phyloP scores from a whole-genome alignment of 2,113 vertebrate genomes.

The Daboia siamensis region DNA sequence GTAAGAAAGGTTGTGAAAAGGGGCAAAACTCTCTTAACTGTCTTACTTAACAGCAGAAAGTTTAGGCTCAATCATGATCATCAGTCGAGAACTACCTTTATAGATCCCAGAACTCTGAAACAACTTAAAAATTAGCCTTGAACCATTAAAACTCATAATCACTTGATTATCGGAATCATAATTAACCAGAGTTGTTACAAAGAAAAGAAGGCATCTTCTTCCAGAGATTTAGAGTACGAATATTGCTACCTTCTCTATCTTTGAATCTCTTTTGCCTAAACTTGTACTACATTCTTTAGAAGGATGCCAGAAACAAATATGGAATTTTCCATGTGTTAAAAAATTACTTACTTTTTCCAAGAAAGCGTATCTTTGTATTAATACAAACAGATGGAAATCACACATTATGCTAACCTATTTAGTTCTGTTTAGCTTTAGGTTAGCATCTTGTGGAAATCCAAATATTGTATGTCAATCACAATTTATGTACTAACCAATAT shows the following conservation, averaged over 20 bases:
- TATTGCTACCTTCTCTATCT: neutral
- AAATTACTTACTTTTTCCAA: neutral
- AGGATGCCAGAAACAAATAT: neutral
- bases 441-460: neutral
- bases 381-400: neutral
- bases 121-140: neutral
- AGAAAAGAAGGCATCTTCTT: neutral
- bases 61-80: neutral
- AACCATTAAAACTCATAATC: neutral
- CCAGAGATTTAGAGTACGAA: neutral
- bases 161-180: neutral
- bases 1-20: neutral
- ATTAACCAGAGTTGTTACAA: neutral
- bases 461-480: neutral
- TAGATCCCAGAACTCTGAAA: neutral
- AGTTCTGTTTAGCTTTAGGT: neutral
- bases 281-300: neutral
- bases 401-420: neutral
- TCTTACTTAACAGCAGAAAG: neutral
- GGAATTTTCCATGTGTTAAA: neutral
- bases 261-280: neutral
- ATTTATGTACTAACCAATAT: neutral
- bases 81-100: neutral
- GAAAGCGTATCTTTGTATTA: neutral
- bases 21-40: neutral